phyloP scores from a whole-genome alignment of 1,140 invertebrate species.

The Ips typographus region DNA sequence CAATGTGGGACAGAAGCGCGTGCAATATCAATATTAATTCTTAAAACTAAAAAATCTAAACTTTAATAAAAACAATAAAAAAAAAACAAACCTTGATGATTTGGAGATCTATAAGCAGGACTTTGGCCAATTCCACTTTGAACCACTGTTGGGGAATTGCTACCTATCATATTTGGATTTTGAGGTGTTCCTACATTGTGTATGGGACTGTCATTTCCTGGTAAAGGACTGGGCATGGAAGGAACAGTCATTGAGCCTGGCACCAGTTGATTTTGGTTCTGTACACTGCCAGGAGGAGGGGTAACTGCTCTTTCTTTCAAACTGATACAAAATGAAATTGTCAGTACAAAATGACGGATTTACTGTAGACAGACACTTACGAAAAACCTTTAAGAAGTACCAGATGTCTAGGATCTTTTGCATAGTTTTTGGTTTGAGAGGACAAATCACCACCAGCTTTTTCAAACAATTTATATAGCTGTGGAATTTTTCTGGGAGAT shows the following conservation, averaged over 20 bases:
- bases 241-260: constrained; percentile 46
- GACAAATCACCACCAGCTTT: constrained; percentile 82
- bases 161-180: constrained; percentile 44
- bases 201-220: constrained; percentile 61
- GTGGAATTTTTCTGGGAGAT: constrained; percentile 83
- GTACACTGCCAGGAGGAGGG: constrained; percentile 59
- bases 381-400: constrained; percentile 76
- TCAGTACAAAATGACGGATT: background rate
- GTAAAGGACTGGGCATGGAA: constrained; percentile 58
- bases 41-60: too few relatives aligned
- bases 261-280: constrained; percentile 46
- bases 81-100: constrained; percentile 18
- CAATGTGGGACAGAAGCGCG: too few relatives aligned
- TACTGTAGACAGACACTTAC: constrained; percentile 40
- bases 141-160: constrained; percentile 40
- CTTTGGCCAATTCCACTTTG: constrained; percentile 43
- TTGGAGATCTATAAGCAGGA: constrained; percentile 43
- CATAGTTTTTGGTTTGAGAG: constrained; percentile 85
- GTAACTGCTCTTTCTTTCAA: constrained; percentile 81
- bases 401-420: constrained; percentile 83
- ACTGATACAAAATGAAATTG: constrained; percentile 51
- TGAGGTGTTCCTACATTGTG: constrained; percentile 34
- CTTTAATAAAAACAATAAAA: too few relatives aligned
- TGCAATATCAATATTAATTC: too few relatives aligned
- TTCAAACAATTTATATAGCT: constrained; percentile 75